A percentile compares a stretch with the other conserved stretches of the same genome.
Evolutionary conservation across 1,140 invertebrate species (phyloP).

Genomic region (Drosophila pallidifrons): DNA sequence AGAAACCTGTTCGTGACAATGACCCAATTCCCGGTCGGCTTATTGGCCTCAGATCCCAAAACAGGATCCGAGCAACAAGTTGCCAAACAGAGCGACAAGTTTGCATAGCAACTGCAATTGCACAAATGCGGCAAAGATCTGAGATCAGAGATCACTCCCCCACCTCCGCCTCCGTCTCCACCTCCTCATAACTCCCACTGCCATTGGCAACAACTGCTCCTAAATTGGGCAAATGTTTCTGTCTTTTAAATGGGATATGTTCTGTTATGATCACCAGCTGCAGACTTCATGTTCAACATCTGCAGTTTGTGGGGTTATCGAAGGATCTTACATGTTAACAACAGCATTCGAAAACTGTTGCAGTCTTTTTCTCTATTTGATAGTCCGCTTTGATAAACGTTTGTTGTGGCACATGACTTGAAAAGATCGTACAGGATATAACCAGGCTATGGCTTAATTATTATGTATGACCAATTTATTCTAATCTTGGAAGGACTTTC

Average conservation of each 20-base stretch:
- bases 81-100: slow-evolving; percentile 16
- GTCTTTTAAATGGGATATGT: too few relatives aligned
- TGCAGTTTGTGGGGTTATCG: too few relatives aligned
- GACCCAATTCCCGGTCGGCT: slow-evolving; percentile 14
- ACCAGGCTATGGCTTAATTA: background rate
- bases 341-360: too few relatives aligned
- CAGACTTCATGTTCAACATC: too few relatives aligned
- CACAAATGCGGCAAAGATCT: background rate
- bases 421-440: background rate
- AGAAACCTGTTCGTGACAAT: slow-evolving; percentile 20
- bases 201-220: background rate
- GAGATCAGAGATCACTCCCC: background rate
- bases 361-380: too few relatives aligned
- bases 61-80: slow-evolving; percentile 8
- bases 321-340: too few relatives aligned
- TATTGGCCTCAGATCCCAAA: slow-evolving; percentile 8
- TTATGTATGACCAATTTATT: background rate
- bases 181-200: background rate
- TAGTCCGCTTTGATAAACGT: too few relatives aligned
- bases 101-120: slow-evolving; percentile 2
- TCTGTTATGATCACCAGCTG: too few relatives aligned
- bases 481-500: background rate
- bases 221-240: background rate
- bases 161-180: too few relatives aligned
- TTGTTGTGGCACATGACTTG: too few relatives aligned